Base-by-base conservation (phyloP, 1,140 invertebrate genomes). In the Zaprionus ghesquierei region DNA sequence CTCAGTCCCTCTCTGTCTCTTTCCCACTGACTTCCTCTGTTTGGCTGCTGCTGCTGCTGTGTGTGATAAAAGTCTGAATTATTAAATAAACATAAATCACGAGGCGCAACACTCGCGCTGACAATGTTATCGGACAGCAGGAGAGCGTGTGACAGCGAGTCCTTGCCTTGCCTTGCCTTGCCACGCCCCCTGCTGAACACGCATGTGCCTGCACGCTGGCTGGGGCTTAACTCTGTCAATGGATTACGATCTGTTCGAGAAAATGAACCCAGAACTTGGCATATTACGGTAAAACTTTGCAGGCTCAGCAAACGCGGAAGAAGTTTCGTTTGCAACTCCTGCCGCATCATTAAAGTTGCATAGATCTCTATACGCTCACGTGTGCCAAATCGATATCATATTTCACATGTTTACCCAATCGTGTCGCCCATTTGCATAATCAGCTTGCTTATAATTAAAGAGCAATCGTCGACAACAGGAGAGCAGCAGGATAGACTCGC, bases 61-160 rank as follows among this genome's bases (percentile, higher is more conserved):
- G 51, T 69, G 78, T 70, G 81, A 87, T 87, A 86, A 86, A 72
- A 81, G 51, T 64, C 82, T 87, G 82, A 86, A 87, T 81, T 86
- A 87, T 86, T 86, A 86, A 87, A 81, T 81, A 79, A 66, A 81
- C 82, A 86, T 87, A 87, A 86, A 86, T 86, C 82, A 86, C 69
- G 50, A 44, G 61, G 31, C 60, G 62, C 38, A 53, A 22, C 25
- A 49, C 59, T 60, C 20, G 55, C 6, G 15, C 27, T 23, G 18
- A 23, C 53, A 63, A 66, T 69, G 25, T 59, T 44, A 60, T 65
- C 59, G 44, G 50, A 66, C 59, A 18, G 18, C 27, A 22, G 44
- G 27, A 31, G 33, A 65, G 31, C 46, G 46, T 58, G 68, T 56
- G 51, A 58, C 69, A 51, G 25, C 22, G 15, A 44, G 2, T 41